Percentiles rank a stretch among this genome's conserved stretches.
phyloP scores from a whole-genome alignment of 2,113 vertebrate species.

The Papio anubis region DNA sequence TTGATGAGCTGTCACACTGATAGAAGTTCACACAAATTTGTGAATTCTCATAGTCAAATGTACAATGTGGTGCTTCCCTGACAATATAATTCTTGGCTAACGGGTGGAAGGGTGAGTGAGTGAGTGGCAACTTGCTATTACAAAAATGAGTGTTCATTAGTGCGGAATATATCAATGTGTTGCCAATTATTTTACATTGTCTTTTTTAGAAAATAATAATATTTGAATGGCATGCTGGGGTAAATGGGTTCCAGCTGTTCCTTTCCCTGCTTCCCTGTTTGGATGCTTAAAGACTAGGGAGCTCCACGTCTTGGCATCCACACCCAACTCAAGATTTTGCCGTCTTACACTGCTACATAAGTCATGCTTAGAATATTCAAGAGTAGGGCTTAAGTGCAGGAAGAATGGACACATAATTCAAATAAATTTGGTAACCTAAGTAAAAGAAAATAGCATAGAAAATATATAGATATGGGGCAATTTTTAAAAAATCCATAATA shows the following conservation, averaged over 20 bases:
- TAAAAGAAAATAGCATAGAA: background rate
- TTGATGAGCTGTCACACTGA: background rate
- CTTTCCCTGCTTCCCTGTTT: background rate
- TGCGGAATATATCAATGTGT: too few relatives aligned
- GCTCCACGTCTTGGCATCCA: background rate
- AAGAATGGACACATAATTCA: background rate
- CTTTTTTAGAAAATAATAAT: background rate
- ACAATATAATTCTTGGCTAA: background rate
- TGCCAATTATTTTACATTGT: background rate
- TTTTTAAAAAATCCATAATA: background rate
- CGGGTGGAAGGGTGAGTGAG: rapidly evolving
- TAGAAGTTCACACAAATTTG: background rate
- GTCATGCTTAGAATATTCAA: background rate
- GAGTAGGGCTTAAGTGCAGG: rapidly evolving
- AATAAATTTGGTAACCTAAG: background rate
- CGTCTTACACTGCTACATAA: background rate
- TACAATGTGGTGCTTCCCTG: background rate
- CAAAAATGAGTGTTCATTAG: background rate
- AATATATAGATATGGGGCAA: background rate
- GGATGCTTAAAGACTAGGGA: background rate
- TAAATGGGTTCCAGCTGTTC: background rate
- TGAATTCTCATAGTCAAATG: background rate
- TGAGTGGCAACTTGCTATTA: background rate
- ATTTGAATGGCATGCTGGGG: background rate
- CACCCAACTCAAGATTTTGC: background rate